Evolutionary conservation across 2,113 vertebrate genomes (phyloP), one percentile per base, ranked within the genome.

Genomic region (Oncorhynchus clarkii): DNA sequence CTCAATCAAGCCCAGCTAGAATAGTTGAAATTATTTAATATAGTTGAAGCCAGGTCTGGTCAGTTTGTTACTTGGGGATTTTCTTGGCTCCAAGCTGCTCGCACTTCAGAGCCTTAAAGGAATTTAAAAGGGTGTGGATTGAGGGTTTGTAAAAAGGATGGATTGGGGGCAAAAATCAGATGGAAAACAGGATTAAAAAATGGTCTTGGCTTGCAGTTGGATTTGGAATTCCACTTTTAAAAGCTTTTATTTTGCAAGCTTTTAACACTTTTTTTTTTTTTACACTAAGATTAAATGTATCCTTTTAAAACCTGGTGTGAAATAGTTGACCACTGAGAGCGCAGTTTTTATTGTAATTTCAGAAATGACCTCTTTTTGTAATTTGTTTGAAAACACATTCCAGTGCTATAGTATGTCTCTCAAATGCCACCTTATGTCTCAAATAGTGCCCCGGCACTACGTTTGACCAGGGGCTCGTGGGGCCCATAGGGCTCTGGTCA

Each of bases 111-210:
- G 80, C 67, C 75, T 75, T 39, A 79, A 89, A 88, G 82, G 82
- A 91, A 91, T 89, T 87, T 48, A 57, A 78, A 80, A 90, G 83
- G 86, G 82, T 88, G 82, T 88, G 84, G 80, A 72, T 86, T 54
- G 75, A 85, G 83, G 87, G 81, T 87, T 89, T 89, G 73, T 84
- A 87, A 87, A 89, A 88, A 75, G 57, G 80, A 82, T 75, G 80
- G 83, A 84, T 90, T 78, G 54, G 72, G 72, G 5, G 34, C 16
- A 69, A n/a, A n/a, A 75, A 73, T 69, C 81, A 77, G 34, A 76
- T 31, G 14, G 77, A 77, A 74, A 79, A 86, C 62, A 83, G 76
- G 76, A 80, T 80, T 83, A 64, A 67, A 82, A 82, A 85, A 84
- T 78, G 67, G 67, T 73, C 66, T 81, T 79, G 69, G 67, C 72